Evolutionary conservation across 2,797 vertebrate genomes (phyloP).

Genomic region (Meriones psammophilus): DNA sequence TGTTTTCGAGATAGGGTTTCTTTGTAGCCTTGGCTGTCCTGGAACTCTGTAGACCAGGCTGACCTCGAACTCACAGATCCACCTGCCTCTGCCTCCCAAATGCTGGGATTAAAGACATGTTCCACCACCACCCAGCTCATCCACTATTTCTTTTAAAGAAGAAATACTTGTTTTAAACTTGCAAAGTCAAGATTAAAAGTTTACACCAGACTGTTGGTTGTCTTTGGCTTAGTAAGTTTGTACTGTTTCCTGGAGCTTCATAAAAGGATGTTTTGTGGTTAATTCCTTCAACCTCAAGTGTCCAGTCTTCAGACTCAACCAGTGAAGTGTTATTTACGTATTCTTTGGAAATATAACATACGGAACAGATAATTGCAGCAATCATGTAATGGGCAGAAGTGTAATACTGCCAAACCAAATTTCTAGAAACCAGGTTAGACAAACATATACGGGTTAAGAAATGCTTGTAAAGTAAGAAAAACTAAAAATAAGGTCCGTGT

Average conservation of each 20-base stretch:
- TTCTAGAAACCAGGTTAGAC: slow-evolving; percentile 81
- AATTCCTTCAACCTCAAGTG: slow-evolving; percentile 78
- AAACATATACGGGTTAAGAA: slow-evolving; percentile 54
- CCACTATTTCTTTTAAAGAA: not conserved
- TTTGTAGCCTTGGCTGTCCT: too few relatives aligned
- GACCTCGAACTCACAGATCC: too few relatives aligned
- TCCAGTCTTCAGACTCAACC: slow-evolving; percentile 79
- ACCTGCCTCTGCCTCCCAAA: too few relatives aligned
- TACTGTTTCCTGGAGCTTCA: slow-evolving; percentile 76
- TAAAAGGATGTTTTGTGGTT: slow-evolving; percentile 77
- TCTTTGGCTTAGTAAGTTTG: slow-evolving; percentile 64
- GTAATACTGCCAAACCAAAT: slow-evolving; percentile 78
- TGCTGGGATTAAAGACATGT: too few relatives aligned
- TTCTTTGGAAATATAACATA: slow-evolving; percentile 85
- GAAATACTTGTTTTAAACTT: not conserved
- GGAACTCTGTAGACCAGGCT: too few relatives aligned
- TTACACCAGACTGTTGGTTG: not conserved
- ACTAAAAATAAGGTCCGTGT: not conserved
- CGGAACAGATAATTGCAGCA: slow-evolving; percentile 84
- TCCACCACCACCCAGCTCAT: too few relatives aligned
- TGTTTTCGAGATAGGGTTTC: too few relatives aligned
- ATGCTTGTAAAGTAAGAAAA: not conserved
- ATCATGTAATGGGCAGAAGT: slow-evolving; percentile 79
- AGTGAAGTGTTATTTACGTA: slow-evolving; percentile 85
- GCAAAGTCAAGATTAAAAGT: slow-evolving; percentile 25